These are phyloP conservation scores for Torymus aiolomorphi DNA, from an alignment of 2,888 invertebrate species.

Conservation along the genomic window DNA sequence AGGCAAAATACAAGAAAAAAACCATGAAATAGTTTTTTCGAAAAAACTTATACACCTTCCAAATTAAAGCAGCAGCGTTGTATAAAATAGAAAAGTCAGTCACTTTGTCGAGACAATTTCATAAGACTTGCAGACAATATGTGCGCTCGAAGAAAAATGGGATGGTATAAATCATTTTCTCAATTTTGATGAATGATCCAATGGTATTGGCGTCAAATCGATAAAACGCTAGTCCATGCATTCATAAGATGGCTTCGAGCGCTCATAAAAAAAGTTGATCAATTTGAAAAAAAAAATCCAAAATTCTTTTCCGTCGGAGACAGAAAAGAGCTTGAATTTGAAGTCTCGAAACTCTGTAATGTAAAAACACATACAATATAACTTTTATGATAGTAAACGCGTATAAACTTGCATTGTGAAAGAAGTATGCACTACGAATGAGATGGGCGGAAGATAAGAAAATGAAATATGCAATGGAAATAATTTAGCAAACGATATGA, in stretches of 20 bases:
- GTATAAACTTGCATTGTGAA: conserved; percentile 17
- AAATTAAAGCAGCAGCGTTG: conserved; percentile 22
- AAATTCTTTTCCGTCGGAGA: not conserved
- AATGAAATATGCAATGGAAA: conserved; percentile 30
- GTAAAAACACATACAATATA: conserved; percentile 19
- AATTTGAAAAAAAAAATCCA: too few species aligned
- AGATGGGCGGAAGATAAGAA: conserved; percentile 35
- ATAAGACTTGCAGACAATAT: conserved; percentile 34
- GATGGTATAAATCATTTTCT: not conserved
- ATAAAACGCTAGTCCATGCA: conserved; percentile 1
- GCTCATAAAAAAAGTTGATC: not conserved
- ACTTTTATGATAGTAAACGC: conserved; percentile 34
- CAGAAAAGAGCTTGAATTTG: not conserved
- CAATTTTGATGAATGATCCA: not conserved
- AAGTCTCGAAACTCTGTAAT: conserved; percentile 31
- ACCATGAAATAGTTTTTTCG: too few species aligned
- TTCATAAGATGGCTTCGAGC: conserved; percentile 13
- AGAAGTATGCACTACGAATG: conserved; percentile 9
- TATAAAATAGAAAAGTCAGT: conserved; percentile 35
- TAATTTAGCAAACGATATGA: conserved; percentile 40
- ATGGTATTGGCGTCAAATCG: conserved; percentile 8
- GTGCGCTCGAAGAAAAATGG: conserved; percentile 30
- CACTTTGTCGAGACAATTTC: conserved; percentile 23
- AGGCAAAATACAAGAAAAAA: too few species aligned
- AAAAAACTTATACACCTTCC: conserved; percentile 20